These are phyloP conservation scores for Drosophila anomalata DNA, from an alignment of 2,888 invertebrate species.

Conservation along the genomic window DNA sequence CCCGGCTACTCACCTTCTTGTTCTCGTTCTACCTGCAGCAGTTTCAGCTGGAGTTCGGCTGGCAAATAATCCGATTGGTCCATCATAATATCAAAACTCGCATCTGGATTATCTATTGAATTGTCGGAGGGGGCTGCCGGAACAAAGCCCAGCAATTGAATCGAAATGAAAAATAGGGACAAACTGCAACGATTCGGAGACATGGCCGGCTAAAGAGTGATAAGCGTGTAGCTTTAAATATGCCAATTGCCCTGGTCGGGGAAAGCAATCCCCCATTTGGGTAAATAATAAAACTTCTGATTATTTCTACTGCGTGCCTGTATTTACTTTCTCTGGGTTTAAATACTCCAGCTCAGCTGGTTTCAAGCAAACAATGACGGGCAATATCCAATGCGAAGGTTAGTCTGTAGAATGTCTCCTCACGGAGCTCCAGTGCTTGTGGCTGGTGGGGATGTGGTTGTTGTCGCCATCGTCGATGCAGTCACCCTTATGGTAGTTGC, in stretches of 20 bases:
- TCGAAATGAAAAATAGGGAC: constrained; percentile 10
- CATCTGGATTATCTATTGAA: neutral
- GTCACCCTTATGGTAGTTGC: constrained; percentile 1
- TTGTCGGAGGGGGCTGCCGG: constrained; percentile 3
- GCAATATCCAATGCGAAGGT: constrained; percentile 23
- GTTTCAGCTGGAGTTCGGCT: constrained; percentile 8
- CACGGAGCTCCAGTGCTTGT: constrained; percentile 19
- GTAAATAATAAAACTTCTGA: constrained; percentile 41
- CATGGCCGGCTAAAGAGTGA: constrained; percentile 27
- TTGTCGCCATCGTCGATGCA: constrained; percentile 7
- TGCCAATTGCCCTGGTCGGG: neutral
- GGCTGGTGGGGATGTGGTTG: neutral
- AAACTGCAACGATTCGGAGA: constrained; percentile 9
- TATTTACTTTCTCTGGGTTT: constrained; percentile 15
- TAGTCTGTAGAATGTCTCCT: constrained; percentile 10
- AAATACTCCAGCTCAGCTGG: constrained; percentile 11
- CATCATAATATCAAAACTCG: neutral
- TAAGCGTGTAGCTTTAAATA: neutral
- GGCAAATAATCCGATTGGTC: neutral
- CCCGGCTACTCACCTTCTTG: constrained; percentile 32
- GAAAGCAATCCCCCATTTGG: constrained; percentile 38
- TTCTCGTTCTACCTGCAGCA: constrained; percentile 15
- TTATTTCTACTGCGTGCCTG: neutral
- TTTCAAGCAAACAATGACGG: constrained; percentile 14
- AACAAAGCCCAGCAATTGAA: constrained; percentile 1